Base-by-base conservation (phyloP, 2,797 vertebrate genomes). In the Harpagifer antarcticus region DNA sequence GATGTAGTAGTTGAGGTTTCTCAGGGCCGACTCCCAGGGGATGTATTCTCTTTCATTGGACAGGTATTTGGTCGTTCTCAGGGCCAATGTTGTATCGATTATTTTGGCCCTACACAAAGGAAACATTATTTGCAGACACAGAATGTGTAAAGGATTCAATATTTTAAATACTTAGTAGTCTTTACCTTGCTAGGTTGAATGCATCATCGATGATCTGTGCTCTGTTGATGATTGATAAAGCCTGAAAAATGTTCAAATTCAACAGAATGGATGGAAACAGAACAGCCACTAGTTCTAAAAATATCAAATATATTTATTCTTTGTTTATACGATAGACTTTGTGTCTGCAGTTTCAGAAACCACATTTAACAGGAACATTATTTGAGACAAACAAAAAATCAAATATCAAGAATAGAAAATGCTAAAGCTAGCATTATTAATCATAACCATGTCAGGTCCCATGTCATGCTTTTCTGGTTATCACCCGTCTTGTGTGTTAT, bases 131-230 rank as follows among this genome's bases (percentile, higher is more conserved):
- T 62, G 20, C 12, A 27, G 17, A 71, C 16, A 47, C n/a, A 6
- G 19, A 67, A 53, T 20, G 2, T 43, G 3, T 19, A 3, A 31
- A 40, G 3, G 14, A 11, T 61, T 50, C 6, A 15, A 47, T 9
- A 43, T 1, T 37, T 48, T 8, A 20, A 52, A 61, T 5, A 9
- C 1, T 16, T 48, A 1, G 52, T 45, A 55, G 0, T 72, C 3
- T 23, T 94, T 90, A 98, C 98, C 95, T 96, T 68, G 96, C 97
- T 74, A 99, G 91, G 86, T 95, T 96, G 78, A 99, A 99, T 5
- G 96, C 91, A 0, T 99, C 97, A 0, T 98, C 93, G 0, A 99
- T 95, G 48, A 99, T 90, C 89, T 99, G 98, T 0, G 95, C 98
- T 75, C 98, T 95, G 83, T 99, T 99, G 69, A 97, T 93, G 52